A percentile compares a stretch with the other conserved stretches of the same genome.
Conservation (phyloP, 2,113 vertebrate species). For the Noctilio leporinus region DNA sequence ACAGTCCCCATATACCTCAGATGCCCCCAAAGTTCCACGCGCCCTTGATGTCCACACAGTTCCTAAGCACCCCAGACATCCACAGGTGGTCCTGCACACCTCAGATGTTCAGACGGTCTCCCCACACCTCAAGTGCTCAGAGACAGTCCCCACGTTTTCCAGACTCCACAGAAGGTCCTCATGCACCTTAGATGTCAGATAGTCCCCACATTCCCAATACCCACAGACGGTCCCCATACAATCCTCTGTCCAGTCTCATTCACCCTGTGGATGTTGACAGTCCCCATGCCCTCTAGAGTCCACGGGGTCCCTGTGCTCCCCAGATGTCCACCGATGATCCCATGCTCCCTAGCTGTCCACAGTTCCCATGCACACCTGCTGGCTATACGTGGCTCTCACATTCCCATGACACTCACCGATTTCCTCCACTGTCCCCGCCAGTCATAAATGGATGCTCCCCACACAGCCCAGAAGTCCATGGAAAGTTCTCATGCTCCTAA, state of each 20-base stretch:
- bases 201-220: not conserved
- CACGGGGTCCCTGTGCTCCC: not conserved
- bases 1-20: not conserved
- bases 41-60: not conserved
- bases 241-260: not conserved
- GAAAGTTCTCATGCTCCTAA: not conserved
- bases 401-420: accelerated
- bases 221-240: not conserved
- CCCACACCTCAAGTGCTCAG: not conserved
- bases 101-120: not conserved
- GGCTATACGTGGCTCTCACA: not conserved
- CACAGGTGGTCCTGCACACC: not conserved
- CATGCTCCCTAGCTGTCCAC: not conserved
- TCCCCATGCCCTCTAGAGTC: not conserved
- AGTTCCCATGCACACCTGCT: not conserved
- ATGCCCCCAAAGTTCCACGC: not conserved
- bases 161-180: not conserved
- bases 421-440: not conserved
- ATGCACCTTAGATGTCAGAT: not conserved
- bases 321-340: accelerated
- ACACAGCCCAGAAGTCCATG: not conserved
- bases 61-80: not conserved
- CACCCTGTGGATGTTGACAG: too few relatives aligned
- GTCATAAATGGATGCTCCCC: not conserved
- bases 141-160: not conserved